These are phyloP conservation scores for Brassicogethes aeneus DNA, from an alignment of 2,888 invertebrate species.

Conservation along the genomic window DNA sequence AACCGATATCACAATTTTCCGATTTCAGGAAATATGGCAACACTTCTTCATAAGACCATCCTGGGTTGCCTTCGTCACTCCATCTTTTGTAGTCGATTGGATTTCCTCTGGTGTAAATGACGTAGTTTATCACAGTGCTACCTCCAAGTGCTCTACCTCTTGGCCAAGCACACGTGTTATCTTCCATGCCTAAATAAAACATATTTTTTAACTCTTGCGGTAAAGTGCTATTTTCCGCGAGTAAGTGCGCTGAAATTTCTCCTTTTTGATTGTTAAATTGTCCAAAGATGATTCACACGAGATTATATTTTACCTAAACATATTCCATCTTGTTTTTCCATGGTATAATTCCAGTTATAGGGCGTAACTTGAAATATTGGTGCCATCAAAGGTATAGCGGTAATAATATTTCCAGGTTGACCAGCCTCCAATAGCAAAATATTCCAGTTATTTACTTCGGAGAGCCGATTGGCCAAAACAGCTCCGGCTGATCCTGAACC, in stretches of 20 bases:
- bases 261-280: not conserved
- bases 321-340: slow-evolving; percentile 26
- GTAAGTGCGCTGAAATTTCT: slow-evolving; percentile 6
- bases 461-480: not conserved
- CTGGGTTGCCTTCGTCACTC: slow-evolving; percentile 58
- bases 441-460: not conserved
- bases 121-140: slow-evolving; percentile 52
- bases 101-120: slow-evolving; percentile 69
- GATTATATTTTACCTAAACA: slow-evolving; percentile 4
- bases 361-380: slow-evolving; percentile 32
- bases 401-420: not conserved
- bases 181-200: slow-evolving; percentile 9
- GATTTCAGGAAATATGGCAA: slow-evolving; percentile 44
- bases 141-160: slow-evolving; percentile 53
- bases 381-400: slow-evolving; percentile 19
- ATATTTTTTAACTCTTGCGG: not conserved
- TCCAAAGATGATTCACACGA: not conserved
- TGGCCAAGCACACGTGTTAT: slow-evolving; percentile 38
- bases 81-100: slow-evolving; percentile 58
- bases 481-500: not conserved
- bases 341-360: slow-evolving; percentile 39
- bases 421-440: not conserved
- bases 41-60: slow-evolving; percentile 53
- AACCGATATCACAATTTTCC: slow-evolving; percentile 27
- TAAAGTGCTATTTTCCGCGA: too few relatives aligned